Conservation (phyloP, 2,113 vertebrate genomes). For the Ceuthmochares aereus region DNA sequence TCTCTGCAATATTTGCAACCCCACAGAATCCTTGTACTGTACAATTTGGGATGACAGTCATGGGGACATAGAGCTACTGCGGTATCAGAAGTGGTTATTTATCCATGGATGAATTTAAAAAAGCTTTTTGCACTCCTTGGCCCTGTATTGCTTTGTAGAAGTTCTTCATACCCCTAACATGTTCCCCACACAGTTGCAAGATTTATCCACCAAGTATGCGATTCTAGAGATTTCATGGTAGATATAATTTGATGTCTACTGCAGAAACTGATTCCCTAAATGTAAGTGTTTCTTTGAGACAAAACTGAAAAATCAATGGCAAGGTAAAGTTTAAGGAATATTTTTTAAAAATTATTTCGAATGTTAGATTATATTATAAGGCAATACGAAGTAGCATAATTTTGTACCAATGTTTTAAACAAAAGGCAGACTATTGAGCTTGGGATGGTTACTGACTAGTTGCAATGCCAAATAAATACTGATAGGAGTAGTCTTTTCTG, state of each 20-base stretch:
- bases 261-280: not conserved
- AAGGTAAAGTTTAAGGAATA: not conserved
- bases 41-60: not conserved
- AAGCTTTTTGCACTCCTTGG: not conserved
- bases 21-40: not conserved
- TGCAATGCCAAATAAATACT: not conserved
- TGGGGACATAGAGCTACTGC: too few relatives aligned
- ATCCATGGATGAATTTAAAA: not conserved
- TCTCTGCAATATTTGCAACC: not conserved
- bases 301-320: not conserved
- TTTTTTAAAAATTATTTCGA: not conserved
- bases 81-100: not conserved
- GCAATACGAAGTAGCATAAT: not conserved
- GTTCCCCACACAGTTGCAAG: not conserved
- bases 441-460: not conserved
- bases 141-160: not conserved
- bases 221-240: not conserved
- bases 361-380: not conserved
- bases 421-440: not conserved
- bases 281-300: not conserved
- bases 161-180: not conserved
- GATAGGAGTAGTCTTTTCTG: not conserved
- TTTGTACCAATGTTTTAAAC: not conserved
- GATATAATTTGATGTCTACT: not conserved
- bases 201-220: fast-evolving